phyloP scores from a whole-genome alignment of 1,140 invertebrate genomes.

The Argopecten irradians region DNA sequence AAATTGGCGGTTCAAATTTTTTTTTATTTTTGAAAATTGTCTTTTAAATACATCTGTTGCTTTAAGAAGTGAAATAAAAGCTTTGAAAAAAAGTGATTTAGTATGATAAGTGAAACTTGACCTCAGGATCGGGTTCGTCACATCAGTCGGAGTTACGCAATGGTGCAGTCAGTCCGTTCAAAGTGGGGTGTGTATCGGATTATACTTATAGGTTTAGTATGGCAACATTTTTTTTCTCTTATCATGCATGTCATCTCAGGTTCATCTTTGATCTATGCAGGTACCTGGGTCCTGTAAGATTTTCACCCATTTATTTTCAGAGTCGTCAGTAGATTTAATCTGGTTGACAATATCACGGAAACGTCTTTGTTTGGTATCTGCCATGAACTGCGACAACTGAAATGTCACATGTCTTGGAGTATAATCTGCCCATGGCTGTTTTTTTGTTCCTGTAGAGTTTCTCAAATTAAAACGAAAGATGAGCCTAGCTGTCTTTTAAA shows the following conservation, averaged over 20 bases:
- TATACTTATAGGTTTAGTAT: background rate
- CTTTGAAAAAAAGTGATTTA: slow-evolving; percentile 16
- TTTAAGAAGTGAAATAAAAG: background rate
- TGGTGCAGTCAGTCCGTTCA: background rate
- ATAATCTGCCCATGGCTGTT: slow-evolving; percentile 2
- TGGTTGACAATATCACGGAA: background rate
- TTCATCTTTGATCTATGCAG: slow-evolving; percentile 17
- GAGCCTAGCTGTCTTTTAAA: background rate
- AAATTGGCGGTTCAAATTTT: background rate
- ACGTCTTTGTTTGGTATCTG: slow-evolving; percentile 9
- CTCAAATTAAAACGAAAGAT: slow-evolving; percentile 23
- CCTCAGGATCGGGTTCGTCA: background rate
- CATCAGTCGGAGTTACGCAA: background rate
- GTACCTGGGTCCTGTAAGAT: slow-evolving; percentile 20
- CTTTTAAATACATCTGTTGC: slow-evolving; percentile 5
- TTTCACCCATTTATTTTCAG: background rate
- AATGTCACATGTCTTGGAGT: slow-evolving; percentile 7
- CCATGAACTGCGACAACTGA: background rate
- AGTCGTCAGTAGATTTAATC: background rate
- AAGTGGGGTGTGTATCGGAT: slow-evolving; percentile 1
- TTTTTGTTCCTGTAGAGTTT: slow-evolving; percentile 22
- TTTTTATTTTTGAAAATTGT: slow-evolving; percentile 13
- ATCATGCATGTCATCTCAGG: background rate
- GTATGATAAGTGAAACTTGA: background rate
- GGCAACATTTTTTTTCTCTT: background rate